Base-by-base conservation (phyloP, 2,113 vertebrate species). In the Notarius lentiginosus region DNA sequence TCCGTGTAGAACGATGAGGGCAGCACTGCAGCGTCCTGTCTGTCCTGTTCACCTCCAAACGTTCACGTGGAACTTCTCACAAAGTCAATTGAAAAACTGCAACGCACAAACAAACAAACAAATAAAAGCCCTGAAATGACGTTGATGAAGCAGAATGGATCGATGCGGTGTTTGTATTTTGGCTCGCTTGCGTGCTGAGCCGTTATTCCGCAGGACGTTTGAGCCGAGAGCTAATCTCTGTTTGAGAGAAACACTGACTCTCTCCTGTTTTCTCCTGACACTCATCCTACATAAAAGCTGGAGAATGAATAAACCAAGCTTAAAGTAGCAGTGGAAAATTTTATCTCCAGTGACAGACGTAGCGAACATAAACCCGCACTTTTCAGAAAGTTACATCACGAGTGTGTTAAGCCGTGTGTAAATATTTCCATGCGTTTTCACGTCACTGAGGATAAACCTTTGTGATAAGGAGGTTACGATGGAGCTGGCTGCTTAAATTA, bases 61-160 rank as follows among this genome's bases (percentile, higher is more conserved):
- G 6, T 82, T 83, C 86, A 87, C 65, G 72, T 79, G 80, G n/a
- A 77, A 83, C 58, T 66, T 82, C 72, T 20, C 22, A 24, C 60
- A 56, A n/a, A 76, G 66, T 83, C 81, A 68, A 73, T 79, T 20
- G 12, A 7, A 87, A 87, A 87, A 65, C 20, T 76, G 58, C 70
- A 53, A 77, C 49, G 66, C 27, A n/a, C 56, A 83, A n/a, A 65
- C 56, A 68, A n/a, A 65, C 56, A 68, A 41, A 60, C 7, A 22
- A 15, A n/a, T 41, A 60, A 60, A 75, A 49, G 22, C 2, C 14
- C 47, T 65, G 47, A 51, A 30, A 65, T 4, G 58, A 87, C 47
- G 70, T 77, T 65, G 70, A 5, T 27, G 58, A 56, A 18, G 24
- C 30, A 63, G 27, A 76, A 51, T 2, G 24, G 41, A 76, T 58